Percentiles rank a stretch among this genome's conserved stretches.
These are phyloP conservation scores for Dynastes maya DNA, from an alignment of 2,888 invertebrate genomes.

Conservation along the genomic window DNA sequence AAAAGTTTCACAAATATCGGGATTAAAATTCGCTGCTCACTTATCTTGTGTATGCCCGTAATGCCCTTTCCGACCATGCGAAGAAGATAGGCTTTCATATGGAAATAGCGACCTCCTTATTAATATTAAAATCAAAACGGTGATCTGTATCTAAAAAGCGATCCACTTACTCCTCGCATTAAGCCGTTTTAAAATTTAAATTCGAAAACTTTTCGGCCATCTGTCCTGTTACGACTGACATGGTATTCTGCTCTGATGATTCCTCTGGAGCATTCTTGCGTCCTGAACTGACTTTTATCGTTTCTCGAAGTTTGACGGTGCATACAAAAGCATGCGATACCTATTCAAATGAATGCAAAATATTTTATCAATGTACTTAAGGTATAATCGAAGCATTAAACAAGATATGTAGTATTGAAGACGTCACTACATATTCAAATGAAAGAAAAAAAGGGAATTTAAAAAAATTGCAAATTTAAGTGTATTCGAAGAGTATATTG, in stretches of 20 bases:
- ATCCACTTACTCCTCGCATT: conserved; percentile 38
- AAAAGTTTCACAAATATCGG: background rate
- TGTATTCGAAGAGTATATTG: too few species aligned
- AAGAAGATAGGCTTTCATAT: conserved; percentile 23
- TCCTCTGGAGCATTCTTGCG: conserved; percentile 8
- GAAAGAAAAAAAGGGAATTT: conserved; percentile 1
- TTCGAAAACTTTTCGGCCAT: conserved; percentile 29
- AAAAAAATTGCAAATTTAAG: too few species aligned
- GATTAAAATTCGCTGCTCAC: conserved; percentile 12
- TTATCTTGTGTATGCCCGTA: background rate
- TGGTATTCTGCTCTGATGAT: conserved; percentile 12
- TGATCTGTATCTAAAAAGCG: conserved; percentile 34
- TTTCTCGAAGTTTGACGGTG: conserved; percentile 12
- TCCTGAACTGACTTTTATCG: conserved; percentile 25
- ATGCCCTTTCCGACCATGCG: background rate
- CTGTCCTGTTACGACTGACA: conserved; percentile 12
- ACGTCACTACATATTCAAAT: too few species aligned
- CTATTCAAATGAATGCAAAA: background rate
- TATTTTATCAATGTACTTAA: background rate
- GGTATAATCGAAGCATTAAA: background rate
- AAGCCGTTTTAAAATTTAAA: conserved; percentile 39
- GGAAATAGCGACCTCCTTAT: conserved; percentile 25
- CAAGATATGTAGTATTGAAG: background rate
- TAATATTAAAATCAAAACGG: conserved; percentile 41
- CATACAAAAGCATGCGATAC: background rate